Base-by-base conservation (phyloP, 2,113 vertebrate genomes). In the Hippopotamus amphibius region DNA sequence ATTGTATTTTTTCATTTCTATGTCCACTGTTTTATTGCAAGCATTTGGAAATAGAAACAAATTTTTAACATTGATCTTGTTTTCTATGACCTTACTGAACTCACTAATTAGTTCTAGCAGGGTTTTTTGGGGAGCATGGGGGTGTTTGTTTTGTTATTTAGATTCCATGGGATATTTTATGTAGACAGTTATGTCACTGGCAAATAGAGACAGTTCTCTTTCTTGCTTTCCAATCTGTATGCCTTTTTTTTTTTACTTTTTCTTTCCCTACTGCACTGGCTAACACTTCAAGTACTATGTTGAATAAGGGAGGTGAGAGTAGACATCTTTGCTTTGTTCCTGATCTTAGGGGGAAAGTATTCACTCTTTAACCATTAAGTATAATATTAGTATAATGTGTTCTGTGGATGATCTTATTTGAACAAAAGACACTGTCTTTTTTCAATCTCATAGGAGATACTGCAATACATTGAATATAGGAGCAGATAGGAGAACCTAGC, bases 141-240 rank as follows among this genome's bases (percentile, higher is more conserved):
- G 17, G 46, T 26, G 43, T 43, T 90, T 46, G 55, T 8, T 77
- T 50, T 66, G 48, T 43, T 85, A 48, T 80, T 8, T 69, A 74
- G 43, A 83, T 46, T 68, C 59, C 59, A 77, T 83, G n/a, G n/a
- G 13, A 61, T 57, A 76, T 87, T 63, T 88, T 95, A 33, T 77
- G 11, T 28, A 79, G 30, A 96, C 21, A 71, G 28, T 83, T 72
- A 88, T 71, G 19, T 65, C 53, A 83, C 77, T 43, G 63, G 14
- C 3, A 77, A 93, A 95, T 57, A 74, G 11, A 19, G 30, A 86
- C 6, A 65, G 26, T 59, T 69, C 68, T 59, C 59, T 88, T 82
- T 95, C 33, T 95, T 66, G n/a, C 55, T 87, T 96, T 90, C 41
- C 16, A n/a, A 37, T 86, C 63, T 33, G 9, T 63, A 30, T 72